Conservation (phyloP, 2,888 invertebrate genomes). For the Synergus laeviventris region DNA sequence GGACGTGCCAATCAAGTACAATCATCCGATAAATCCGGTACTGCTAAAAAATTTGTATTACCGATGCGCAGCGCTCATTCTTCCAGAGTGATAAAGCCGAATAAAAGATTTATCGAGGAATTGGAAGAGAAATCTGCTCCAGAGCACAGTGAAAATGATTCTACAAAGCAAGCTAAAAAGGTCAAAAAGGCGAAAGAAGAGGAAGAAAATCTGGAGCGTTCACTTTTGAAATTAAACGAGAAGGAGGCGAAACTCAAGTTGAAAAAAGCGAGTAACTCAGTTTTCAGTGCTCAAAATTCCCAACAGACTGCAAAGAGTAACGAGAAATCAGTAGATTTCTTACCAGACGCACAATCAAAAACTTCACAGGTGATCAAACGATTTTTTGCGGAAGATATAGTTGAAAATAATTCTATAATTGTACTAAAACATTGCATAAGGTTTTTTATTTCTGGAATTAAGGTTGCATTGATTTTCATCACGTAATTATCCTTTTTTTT, state of each 20-base stretch:
- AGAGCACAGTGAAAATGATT: slow-evolving; percentile 66
- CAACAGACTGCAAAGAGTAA: slow-evolving; percentile 49
- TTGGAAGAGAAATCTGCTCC: slow-evolving; percentile 77
- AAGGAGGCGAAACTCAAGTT: slow-evolving; percentile 62
- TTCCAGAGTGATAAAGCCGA: slow-evolving; percentile 91
- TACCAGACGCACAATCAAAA: slow-evolving; percentile 54
- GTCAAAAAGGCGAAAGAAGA: slow-evolving; percentile 58
- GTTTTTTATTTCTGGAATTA: no score
- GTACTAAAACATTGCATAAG: no score
- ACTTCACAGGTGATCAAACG: slow-evolving; percentile 19
- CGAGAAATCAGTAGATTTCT: slow-evolving; percentile 52
- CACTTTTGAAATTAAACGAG: slow-evolving; percentile 55
- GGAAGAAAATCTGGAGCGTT: slow-evolving; percentile 40
- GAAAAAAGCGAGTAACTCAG: slow-evolving; percentile 52
- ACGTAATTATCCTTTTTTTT: background rate
- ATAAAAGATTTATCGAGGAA: slow-evolving; percentile 86
- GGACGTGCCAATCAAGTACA: slow-evolving; percentile 60
- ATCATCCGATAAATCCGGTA: slow-evolving; percentile 74
- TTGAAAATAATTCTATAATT: background rate
- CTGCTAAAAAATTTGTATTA: slow-evolving; percentile 83
- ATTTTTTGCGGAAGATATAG: background rate
- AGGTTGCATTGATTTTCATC: background rate
- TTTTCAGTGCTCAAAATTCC: slow-evolving; percentile 46
- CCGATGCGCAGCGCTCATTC: slow-evolving; percentile 90
- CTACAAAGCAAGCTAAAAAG: slow-evolving; percentile 63